Conservation (phyloP, 1,140 invertebrate species). For the Drosophila sproati region DNA sequence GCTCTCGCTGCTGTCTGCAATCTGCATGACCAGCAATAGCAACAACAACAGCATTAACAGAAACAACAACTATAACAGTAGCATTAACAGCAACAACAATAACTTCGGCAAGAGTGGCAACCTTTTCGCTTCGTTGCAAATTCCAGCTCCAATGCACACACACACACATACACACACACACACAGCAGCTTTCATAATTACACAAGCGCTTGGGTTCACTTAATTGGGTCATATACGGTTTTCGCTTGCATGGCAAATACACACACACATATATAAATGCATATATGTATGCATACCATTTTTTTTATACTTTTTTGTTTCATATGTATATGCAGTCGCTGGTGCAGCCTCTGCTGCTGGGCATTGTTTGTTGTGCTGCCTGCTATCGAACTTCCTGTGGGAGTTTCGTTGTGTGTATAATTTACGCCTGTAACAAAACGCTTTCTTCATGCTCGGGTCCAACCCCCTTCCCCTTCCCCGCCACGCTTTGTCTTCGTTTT, state of each 20-base stretch:
- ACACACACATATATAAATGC: conserved; percentile 7
- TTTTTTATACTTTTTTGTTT: conserved; percentile 58
- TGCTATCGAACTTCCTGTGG: conserved; percentile 70
- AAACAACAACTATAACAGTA: conserved; percentile 18
- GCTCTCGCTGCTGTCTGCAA: conserved; percentile 60
- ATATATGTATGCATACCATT: conserved; percentile 38
- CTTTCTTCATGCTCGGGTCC: conserved; percentile 23
- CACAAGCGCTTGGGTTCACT: conserved; percentile 66
- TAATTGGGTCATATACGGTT: conserved; percentile 81
- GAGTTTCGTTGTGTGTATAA: conserved; percentile 67
- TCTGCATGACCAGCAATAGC: conserved; percentile 66
- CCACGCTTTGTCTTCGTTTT: conserved; percentile 15
- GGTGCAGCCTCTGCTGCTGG: conserved; percentile 27
- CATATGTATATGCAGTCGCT: conserved; percentile 35
- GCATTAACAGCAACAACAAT: conserved; percentile 38
- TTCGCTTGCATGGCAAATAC: conserved; percentile 59
- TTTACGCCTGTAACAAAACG: conserved; percentile 63
- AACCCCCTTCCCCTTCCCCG: background rate
- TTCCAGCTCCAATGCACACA: conserved; percentile 76
- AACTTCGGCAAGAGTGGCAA: conserved; percentile 70
- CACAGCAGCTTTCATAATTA: conserved; percentile 71
- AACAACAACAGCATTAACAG: conserved; percentile 2
- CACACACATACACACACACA: conserved; percentile 22
- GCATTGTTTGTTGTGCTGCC: conserved; percentile 53
- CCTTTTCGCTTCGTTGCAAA: conserved; percentile 80